A percentile compares a stretch with the other conserved stretches of the same genome.
phyloP scores from a whole-genome alignment of 2,888 invertebrate species.

The Vanessa cardui region DNA sequence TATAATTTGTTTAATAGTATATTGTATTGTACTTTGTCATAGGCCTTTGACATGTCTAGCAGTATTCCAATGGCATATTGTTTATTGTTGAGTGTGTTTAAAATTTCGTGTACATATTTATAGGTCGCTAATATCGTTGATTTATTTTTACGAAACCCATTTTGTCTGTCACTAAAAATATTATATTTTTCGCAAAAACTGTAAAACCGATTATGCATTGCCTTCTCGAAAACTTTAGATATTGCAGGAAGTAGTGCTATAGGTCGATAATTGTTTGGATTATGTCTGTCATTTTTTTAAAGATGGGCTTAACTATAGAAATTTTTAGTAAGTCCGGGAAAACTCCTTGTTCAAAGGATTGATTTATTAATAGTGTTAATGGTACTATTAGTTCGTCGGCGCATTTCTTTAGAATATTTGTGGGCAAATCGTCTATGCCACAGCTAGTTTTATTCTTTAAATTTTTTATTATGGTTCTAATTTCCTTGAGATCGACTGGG shows the following conservation, averaged over 20 bases:
- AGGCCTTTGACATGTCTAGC: conserved; percentile 43
- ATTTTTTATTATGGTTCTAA: not conserved
- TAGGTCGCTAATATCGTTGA: conserved; percentile 3
- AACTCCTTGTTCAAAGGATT: not conserved
- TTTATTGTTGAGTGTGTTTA: not conserved
- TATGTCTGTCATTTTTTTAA: conserved; percentile 2
- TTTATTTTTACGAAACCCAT: conserved; percentile 3
- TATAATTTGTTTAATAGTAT: conserved; percentile 14
- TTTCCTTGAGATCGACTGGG: not conserved
- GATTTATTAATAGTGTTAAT: too few relatives aligned
- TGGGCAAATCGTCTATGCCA: not conserved
- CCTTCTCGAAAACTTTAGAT: not conserved
- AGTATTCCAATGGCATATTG: conserved; percentile 6
- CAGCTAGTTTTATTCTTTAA: conserved; percentile 1
- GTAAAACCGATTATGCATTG: not conserved
- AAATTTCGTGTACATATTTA: conserved; percentile 3
- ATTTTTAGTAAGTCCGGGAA: not conserved
- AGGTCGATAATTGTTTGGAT: conserved; percentile 2
- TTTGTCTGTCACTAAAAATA: not conserved
- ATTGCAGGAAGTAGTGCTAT: not conserved
- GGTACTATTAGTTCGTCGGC: not conserved
- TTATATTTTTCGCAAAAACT: conserved; percentile 6
- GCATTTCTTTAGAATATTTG: not conserved
- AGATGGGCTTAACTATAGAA: not conserved
- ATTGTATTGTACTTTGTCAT: conserved; percentile 35